Conservation (phyloP, 2,888 invertebrate species). For the Gisinianus flammeolus region DNA sequence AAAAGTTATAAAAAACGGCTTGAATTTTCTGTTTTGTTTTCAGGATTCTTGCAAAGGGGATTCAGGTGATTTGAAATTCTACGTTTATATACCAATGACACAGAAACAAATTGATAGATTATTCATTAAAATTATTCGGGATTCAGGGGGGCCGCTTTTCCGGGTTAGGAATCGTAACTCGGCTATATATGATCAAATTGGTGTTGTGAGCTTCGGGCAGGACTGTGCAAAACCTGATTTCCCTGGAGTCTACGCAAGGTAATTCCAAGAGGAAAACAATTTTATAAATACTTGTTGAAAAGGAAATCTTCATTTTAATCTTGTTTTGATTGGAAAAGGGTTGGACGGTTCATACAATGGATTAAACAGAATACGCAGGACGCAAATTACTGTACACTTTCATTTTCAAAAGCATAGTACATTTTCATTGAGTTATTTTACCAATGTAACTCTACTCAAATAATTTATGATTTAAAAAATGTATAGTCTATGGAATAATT, state of each 20-base stretch:
- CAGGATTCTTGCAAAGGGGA: slow-evolving; percentile 35
- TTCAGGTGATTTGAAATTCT: background rate
- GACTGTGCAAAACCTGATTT: slow-evolving; percentile 34
- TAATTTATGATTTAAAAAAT: too few relatives aligned
- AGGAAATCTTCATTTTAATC: background rate
- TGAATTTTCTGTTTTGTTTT: too few relatives aligned
- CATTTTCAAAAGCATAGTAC: slow-evolving; percentile 34
- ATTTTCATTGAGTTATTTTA: background rate
- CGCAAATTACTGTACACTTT: slow-evolving; percentile 46
- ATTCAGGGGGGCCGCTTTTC: slow-evolving; percentile 30
- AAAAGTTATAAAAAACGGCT: too few relatives aligned
- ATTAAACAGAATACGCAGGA: slow-evolving; percentile 49
- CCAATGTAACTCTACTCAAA: background rate
- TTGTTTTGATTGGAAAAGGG: slow-evolving; percentile 6
- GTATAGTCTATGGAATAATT: too few relatives aligned
- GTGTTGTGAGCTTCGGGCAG: slow-evolving; percentile 34
- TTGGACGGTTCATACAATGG: slow-evolving; percentile 45
- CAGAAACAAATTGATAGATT: background rate
- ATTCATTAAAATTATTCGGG: background rate
- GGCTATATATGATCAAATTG: slow-evolving; percentile 21
- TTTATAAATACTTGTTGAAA: background rate
- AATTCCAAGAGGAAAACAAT: too few relatives aligned
- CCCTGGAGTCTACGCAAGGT: slow-evolving; percentile 48
- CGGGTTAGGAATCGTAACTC: background rate
- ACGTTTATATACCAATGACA: background rate